A percentile compares a stretch with the other conserved stretches of the same genome.
phyloP scores from a whole-genome alignment of 2,113 vertebrate species.

The Mastomys coucha region DNA sequence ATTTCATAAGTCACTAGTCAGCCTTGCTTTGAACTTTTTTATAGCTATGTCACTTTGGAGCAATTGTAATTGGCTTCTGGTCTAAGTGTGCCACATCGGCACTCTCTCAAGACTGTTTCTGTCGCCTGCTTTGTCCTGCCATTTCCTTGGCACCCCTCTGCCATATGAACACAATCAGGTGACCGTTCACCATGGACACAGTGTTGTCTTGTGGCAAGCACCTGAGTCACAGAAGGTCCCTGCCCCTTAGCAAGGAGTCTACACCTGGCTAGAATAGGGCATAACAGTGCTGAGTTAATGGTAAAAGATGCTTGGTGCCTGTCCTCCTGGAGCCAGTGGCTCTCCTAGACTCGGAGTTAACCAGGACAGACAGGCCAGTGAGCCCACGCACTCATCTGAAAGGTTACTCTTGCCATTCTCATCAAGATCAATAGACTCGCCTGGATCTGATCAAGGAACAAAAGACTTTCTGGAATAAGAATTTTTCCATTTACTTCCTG shows the following conservation, averaged over 20 bases:
- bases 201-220: neutral
- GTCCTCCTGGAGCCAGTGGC: neutral
- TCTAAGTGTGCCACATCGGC: neutral
- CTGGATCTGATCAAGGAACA: no score
- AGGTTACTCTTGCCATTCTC: neutral
- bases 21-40: conserved; percentile 15
- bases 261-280: neutral
- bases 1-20: neutral
- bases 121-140: neutral
- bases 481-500: neutral
- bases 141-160: neutral
- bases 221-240: neutral
- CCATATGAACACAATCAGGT: neutral
- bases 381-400: neutral
- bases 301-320: neutral
- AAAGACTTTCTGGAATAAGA: neutral
- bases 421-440: neutral
- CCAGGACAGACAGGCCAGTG: neutral
- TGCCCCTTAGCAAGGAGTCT: neutral
- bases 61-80: neutral
- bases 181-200: neutral
- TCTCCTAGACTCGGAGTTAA: neutral
- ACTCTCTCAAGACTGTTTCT: neutral
- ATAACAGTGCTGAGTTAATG: neutral
- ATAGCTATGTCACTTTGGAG: conserved; percentile 3